Evolutionary conservation across 2,888 invertebrate genomes (phyloP), one percentile per base, ranked within the genome.

Genomic region (Andrena camellia): DNA sequence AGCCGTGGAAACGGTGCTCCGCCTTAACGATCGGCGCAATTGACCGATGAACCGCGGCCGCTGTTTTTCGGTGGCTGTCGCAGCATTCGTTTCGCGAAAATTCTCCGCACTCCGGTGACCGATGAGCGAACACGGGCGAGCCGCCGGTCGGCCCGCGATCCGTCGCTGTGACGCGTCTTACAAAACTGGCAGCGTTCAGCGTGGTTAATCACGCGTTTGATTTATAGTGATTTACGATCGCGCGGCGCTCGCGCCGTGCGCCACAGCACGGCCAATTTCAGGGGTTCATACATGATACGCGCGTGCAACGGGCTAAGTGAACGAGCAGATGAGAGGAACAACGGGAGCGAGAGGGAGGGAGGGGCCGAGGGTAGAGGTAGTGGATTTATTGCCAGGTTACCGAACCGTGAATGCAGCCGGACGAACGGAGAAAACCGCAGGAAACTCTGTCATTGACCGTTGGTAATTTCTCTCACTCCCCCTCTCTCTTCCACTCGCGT

Each of bases 171-270:
- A 52, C 76, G 75, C 78, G 59, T 42, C 80, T 76, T 52, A 83
- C 48, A 35, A 67, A 77, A 72, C 59, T 70, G 50, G 57, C 66
- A 23, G 35, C 35, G 68, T 42, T 64, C 76, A 73, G 68, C 75
- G 88, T 77, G 86, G 87, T 90, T 90, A 90, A 91, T 90, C 91
- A 85, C 86, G 88, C 86, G 85, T 90, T 91, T 88, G 90, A 90
- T 91, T 91, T 90, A 87, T 90, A 88, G 88, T 87, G 90, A 92
- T 90, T 90, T 89, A 89, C 90, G 87, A 89, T 88, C 86, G 84
- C 86, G 84, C 86, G 76, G 76, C 84, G 81, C 60, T 20, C 59
- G 17, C 66, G 83, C 83, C 75, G 82, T 5, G 88, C 86, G 87
- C 87, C 85, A 85, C 85, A 87, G 83, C 88, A 88, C 83, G 85